These are phyloP conservation scores for Arizona elegans DNA, from an alignment of 2,113 vertebrate genomes.

Conservation along the genomic window DNA sequence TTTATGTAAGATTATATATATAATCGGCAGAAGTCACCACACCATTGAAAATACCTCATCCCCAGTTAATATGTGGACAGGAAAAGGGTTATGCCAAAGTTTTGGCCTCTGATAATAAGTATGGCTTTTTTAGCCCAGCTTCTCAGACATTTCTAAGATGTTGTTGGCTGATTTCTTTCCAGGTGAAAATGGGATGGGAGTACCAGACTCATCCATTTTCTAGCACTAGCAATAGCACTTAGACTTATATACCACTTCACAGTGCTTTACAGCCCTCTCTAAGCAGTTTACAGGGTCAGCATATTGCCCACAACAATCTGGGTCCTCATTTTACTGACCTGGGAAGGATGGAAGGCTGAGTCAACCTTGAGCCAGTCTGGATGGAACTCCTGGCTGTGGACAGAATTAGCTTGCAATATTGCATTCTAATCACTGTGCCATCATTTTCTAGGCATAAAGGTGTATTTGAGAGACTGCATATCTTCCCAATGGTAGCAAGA, in stretches of 20 bases:
- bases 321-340: background rate
- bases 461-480: background rate
- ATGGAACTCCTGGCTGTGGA: background rate
- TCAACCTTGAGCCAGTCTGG: background rate
- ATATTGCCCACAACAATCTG: background rate
- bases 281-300: background rate
- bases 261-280: background rate
- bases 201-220: background rate
- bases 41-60: too few species aligned
- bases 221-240: background rate
- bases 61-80: background rate
- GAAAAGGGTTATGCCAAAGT: background rate
- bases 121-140: background rate
- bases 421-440: background rate
- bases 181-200: background rate
- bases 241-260: background rate
- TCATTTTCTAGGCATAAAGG: background rate
- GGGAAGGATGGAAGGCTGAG: background rate
- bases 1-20: too few species aligned
- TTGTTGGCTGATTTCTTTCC: background rate
- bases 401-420: background rate
- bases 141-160: background rate
- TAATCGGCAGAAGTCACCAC: too few species aligned
- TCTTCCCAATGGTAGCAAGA: background rate
- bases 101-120: background rate